phyloP scores from a whole-genome alignment of 37 sponge, comb jelly and placozoan species.

The Oscarella lobularis region DNA sequence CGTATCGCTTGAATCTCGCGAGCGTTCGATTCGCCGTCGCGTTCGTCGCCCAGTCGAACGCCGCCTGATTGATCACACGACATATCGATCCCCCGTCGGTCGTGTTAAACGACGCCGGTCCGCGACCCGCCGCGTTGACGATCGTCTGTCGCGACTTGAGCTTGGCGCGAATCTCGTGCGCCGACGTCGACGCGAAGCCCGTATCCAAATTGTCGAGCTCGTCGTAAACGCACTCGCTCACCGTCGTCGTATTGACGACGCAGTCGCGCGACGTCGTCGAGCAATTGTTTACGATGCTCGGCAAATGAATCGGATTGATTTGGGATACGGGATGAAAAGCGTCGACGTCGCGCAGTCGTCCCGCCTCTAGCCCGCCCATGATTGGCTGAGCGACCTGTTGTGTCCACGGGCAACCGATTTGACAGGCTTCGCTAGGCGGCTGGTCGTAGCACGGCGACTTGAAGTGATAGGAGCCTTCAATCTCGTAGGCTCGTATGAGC shows the following conservation, averaged over 20 bases:
- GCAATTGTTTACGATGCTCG: constrained; percentile 46
- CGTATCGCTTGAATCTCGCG: constrained; percentile 22
- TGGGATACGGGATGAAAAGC: constrained; percentile 58
- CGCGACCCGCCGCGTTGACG: constrained; percentile 40
- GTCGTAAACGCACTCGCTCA: constrained; percentile 44
- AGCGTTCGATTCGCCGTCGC: constrained; percentile 15
- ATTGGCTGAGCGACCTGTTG: constrained; percentile 10
- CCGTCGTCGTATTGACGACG: constrained; percentile 20
- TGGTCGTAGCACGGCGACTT: constrained; percentile 59
- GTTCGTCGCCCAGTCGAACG: constrained; percentile 29
- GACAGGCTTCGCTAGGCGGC: constrained; percentile 32
- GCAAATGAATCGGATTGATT: constrained; percentile 55
- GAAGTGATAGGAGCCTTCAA: constrained; percentile 62
- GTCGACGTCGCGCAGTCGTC: constrained; percentile 24
- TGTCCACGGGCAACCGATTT: constrained; percentile 36
- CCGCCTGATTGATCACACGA: constrained; percentile 33
- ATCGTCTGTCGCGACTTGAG: constrained; percentile 53
- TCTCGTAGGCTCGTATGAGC: constrained; percentile 30
- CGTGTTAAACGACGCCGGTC: constrained; percentile 44
- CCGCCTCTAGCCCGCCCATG: constrained; percentile 33
- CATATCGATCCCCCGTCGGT: constrained; percentile 53
- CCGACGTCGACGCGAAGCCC: constrained; percentile 44
- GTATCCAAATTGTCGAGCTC: constrained; percentile 36
- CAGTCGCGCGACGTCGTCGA: constrained; percentile 28
- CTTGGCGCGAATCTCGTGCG: constrained; percentile 57